These are phyloP conservation scores for Ostrea edulis DNA, from an alignment of 1,140 invertebrate species.

Conservation along the genomic window DNA sequence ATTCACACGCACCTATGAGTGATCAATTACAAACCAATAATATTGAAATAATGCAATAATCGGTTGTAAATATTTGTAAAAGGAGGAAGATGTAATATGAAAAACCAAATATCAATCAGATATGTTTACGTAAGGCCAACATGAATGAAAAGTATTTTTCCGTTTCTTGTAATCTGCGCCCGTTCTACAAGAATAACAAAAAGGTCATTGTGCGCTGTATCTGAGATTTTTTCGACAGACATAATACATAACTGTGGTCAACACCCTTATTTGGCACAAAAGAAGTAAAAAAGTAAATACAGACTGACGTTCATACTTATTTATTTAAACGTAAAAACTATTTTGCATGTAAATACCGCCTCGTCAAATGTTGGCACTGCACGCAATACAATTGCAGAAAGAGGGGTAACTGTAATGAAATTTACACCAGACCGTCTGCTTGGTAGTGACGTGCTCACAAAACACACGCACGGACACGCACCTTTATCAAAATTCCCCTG, in stretches of 20 bases:
- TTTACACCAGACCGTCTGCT: neutral
- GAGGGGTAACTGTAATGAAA: neutral
- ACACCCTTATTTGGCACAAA: neutral
- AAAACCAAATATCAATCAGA: neutral
- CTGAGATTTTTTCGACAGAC: neutral
- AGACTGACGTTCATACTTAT: neutral
- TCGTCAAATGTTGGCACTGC: neutral
- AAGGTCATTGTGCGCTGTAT: neutral
- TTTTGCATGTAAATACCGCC: neutral
- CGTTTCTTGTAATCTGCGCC: neutral
- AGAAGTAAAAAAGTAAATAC: neutral
- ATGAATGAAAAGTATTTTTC: neutral
- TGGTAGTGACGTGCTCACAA: no score
- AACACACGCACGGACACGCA: no score
- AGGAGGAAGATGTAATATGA: neutral
- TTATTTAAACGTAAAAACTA: neutral
- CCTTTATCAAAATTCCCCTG: no score
- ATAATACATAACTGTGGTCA: neutral
- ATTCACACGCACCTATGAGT: neutral
- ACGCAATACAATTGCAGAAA: neutral
- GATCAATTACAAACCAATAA: neutral
- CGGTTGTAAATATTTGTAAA: slow-evolving; percentile 7
- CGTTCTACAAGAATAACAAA: neutral
- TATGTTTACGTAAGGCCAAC: neutral
- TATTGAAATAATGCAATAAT: neutral